Evolutionary conservation across 2,888 invertebrate species (phyloP), one percentile per base, ranked within the genome.

Genomic region (Perizoma affinitatum): DNA sequence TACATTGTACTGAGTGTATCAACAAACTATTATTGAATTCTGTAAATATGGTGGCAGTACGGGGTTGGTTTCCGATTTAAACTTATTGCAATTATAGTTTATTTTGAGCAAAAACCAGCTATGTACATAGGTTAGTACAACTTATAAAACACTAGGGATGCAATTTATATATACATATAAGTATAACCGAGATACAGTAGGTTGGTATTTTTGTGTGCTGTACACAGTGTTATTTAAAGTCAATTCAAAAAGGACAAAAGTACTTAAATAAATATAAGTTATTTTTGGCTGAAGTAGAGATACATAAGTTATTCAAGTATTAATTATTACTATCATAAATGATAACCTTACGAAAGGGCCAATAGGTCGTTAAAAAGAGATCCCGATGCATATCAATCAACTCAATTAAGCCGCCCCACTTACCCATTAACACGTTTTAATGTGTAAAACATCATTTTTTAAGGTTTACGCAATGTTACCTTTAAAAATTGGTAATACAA

Each of bases 391-490:
- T 82, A 84, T 87, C 85, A 87, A 87, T 87, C 85, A 83, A 76
- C 66, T 77, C 81, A 86, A 87, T 87, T 85, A 86, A 78, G 73
- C 63, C 65, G 84, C 83, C 81, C 86, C 80, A 85, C 77, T 84
- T 85, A 83, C 86, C 84, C 76, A 83, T 87, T 87, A 86, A 85
- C 85, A 83, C 78, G 79, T 82, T 82, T 82, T 22, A 79, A 74
- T 71, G 79, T 78, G 80, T 82, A 80, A 84, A 86, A 82, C 83
- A 82, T 83, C 79, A 73, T 74, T 72, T 75, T 78, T 80, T 71
- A 74, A 75, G 74, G 68, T 54, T 87, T 88, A 69, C 85, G 82
- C 73, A 63, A 63, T 63, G 44, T 63, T 75, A 73, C 79, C 79
- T 83, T 84, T 83, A 78, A 79, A 78, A 83, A 82, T 73, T 75